Base-by-base conservation (phyloP, 2,888 invertebrate species). In the Euclidia mi region DNA sequence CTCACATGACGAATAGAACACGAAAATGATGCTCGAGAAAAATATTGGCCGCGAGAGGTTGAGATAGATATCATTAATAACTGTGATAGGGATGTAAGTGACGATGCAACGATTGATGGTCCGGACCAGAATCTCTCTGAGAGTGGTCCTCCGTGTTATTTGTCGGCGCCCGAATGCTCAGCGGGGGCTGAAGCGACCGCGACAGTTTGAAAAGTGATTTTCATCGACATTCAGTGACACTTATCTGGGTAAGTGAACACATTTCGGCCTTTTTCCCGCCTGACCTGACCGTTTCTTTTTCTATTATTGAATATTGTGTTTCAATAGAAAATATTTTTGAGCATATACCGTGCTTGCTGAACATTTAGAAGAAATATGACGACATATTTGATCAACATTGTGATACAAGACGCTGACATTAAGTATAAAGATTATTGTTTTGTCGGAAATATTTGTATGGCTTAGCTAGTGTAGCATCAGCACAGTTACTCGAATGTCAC, bases 61-160 rank as follows among this genome's bases (percentile, higher is more conserved):
- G 34, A 15, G 35, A 49, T 41, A 42, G 31, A 35, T 12, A 58
- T 34, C 59, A 64, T 70, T 72, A 64, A 70, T 71, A 56, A 64
- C 46, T 35, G 4, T 25, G 64, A 71, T 50, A 59, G 47, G 42
- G 49, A 48, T 18, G 60, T 57, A 56, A 61, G 53, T 60, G 67
- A 51, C 52, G 63, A 61, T 64, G 70, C 66, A 69, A 56, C 60
- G 66, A 71, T 71, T 72, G 60, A 72, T 71, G 58, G n/a, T 47
- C 40, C 49, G 31, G 25, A 2, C 31, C 25, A 18, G 37, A 32
- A 53, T 56, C 34, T 46, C 43, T 34, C 20, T 4, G 44, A 43
- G 59, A 69, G 65, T 60, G 52, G 29, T 48, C 34, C 34, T 66
- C 50, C 47, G 52, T 72, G 56, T 59, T 72, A 64, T 62, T 59